These are phyloP conservation scores for Abscondita cerata DNA, from an alignment of 2,888 invertebrate genomes.

Conservation along the genomic window DNA sequence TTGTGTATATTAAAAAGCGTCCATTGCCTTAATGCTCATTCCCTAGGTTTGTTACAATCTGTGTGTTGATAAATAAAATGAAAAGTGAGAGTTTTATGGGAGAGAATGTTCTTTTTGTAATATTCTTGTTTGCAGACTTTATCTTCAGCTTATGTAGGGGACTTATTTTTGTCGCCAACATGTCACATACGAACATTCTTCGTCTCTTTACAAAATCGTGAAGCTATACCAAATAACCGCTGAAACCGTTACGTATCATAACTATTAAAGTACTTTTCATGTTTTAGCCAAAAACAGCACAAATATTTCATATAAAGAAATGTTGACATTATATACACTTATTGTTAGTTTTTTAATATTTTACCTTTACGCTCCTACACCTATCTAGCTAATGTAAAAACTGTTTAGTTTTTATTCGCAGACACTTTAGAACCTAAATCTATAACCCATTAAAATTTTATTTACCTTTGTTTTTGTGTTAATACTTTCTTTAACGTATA, in stretches of 20 bases:
- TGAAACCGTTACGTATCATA: conserved; percentile 24
- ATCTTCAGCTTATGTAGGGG: conserved; percentile 17
- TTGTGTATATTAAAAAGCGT: conserved; percentile 17
- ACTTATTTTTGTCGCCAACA: conserved; percentile 13
- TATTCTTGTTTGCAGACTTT: conserved; percentile 20
- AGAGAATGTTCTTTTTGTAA: conserved; percentile 19
- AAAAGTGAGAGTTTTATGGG: conserved; percentile 11
- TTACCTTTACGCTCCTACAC: not conserved
- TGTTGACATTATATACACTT: too few relatives aligned
- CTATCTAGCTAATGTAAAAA: too few relatives aligned
- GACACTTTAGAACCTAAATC: too few relatives aligned
- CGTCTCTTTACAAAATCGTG: conserved; percentile 21
- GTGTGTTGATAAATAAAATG: conserved; percentile 22
- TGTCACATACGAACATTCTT: conserved; percentile 19
- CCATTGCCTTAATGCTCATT: conserved; percentile 16
- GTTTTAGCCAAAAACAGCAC: conserved; percentile 23
- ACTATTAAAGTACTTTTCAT: conserved; percentile 27
- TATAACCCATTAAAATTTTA: too few relatives aligned
- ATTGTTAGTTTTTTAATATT: conserved; percentile 1
- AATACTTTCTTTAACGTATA: too few relatives aligned
- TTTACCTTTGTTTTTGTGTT: too few relatives aligned
- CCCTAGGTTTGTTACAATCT: conserved; percentile 18
- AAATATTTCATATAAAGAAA: conserved; percentile 15
- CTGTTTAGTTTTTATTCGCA: too few relatives aligned
- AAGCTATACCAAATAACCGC: conserved; percentile 22